Evolutionary conservation across 2,888 invertebrate species (phyloP).

Genomic region (Orthosia cruda): DNA sequence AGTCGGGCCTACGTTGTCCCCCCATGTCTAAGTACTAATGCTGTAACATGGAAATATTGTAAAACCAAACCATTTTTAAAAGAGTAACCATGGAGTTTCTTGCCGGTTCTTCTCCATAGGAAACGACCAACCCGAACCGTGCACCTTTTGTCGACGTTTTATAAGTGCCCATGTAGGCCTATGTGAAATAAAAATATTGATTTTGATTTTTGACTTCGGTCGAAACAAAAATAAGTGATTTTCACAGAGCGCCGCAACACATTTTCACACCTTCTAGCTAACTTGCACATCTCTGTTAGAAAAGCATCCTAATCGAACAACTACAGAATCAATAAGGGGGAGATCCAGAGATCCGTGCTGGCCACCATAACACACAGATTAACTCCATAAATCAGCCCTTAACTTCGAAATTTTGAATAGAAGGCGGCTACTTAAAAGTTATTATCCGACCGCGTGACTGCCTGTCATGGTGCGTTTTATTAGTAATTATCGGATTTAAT

Average conservation of each 20-base stretch:
- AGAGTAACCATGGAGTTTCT: too few species aligned
- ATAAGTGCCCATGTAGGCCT: too few species aligned
- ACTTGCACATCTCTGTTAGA: neutral
- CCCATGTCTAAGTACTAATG: too few species aligned
- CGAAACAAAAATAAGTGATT: neutral
- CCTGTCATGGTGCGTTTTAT: slow-evolving; percentile 53
- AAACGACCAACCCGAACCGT: too few species aligned
- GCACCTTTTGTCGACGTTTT: too few species aligned
- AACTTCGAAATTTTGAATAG: slow-evolving; percentile 71
- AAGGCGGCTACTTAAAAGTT: slow-evolving; percentile 67
- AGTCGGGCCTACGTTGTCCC: too few species aligned
- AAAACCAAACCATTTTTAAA: too few species aligned
- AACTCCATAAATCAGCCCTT: slow-evolving; percentile 78
- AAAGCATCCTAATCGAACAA: slow-evolving; percentile 56
- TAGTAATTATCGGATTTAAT: slow-evolving; percentile 47
- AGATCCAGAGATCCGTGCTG: slow-evolving; percentile 65
- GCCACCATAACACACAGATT: slow-evolving; percentile 75
- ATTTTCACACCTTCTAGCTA: too few species aligned
- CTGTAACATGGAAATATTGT: too few species aligned
- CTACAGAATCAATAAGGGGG: slow-evolving; percentile 67
- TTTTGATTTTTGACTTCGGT: too few species aligned
- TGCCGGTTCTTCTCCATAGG: too few species aligned
- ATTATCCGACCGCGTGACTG: slow-evolving; percentile 56
- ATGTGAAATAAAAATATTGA: too few species aligned
- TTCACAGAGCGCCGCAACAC: neutral